These are phyloP conservation scores for Cyprinus carpio DNA, from an alignment of 2,113 vertebrate species.

Conservation along the genomic window DNA sequence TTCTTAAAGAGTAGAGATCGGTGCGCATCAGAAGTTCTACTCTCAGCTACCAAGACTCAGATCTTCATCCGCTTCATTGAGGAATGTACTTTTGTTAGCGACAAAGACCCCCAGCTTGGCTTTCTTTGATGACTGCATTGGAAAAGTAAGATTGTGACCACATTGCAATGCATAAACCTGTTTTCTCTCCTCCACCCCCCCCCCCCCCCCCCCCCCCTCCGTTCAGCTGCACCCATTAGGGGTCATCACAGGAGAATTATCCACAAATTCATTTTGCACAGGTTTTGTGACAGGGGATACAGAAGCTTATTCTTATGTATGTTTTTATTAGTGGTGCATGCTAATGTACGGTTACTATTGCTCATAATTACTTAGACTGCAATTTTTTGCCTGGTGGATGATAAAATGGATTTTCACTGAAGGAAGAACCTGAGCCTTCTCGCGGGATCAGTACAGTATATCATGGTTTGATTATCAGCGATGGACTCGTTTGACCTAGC, in stretches of 20 bases:
- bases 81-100: slow-evolving; percentile 98
- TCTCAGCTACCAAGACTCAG: slow-evolving; percentile 92
- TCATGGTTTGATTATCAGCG: neutral
- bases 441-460: neutral
- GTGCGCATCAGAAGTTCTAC: slow-evolving; percentile 95
- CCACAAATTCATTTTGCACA: too few relatives aligned
- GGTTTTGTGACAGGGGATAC: too few relatives aligned
- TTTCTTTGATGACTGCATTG: slow-evolving; percentile 98
- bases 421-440: neutral
- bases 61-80: slow-evolving; percentile 99
- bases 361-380: neutral
- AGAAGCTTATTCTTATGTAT: neutral
- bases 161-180: neutral
- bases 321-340: neutral
- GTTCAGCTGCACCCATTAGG: too few relatives aligned
- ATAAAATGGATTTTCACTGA: neutral
- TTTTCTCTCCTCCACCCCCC: neutral
- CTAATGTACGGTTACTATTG: neutral
- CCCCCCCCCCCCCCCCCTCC: too few relatives aligned
- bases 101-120: slow-evolving; percentile 97
- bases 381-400: neutral
- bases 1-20: slow-evolving; percentile 97
- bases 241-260: too few relatives aligned
- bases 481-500: neutral
- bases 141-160: slow-evolving; percentile 82